These are phyloP conservation scores for Halcyon chelicuti DNA, from an alignment of 2,797 vertebrate genomes.

Conservation along the genomic window DNA sequence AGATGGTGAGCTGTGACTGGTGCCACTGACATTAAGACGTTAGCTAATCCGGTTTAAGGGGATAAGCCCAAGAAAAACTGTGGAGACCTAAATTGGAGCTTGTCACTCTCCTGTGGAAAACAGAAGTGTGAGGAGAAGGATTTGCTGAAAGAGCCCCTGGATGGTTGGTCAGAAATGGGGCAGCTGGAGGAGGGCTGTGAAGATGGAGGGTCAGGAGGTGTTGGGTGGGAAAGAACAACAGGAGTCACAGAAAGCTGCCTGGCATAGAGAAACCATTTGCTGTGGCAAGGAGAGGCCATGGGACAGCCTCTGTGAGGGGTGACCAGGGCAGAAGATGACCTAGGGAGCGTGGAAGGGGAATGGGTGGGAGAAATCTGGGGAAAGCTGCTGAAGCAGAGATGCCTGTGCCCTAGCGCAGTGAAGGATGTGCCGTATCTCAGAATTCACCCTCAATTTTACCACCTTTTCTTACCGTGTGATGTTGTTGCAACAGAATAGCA, in stretches of 20 bases:
- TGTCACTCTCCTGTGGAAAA: conserved; percentile 54
- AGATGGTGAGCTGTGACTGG: conserved; percentile 70
- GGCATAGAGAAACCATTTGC: not conserved
- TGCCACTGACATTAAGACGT: conserved; percentile 67
- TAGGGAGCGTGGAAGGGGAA: not conserved
- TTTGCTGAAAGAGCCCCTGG: not conserved
- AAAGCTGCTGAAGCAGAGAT: not conserved
- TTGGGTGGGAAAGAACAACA: not conserved
- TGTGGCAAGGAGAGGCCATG: not conserved
- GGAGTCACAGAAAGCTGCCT: not conserved
- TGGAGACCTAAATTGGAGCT: conserved; percentile 72
- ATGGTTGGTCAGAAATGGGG: not conserved
- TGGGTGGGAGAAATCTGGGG: not conserved
- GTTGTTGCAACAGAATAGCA: not conserved
- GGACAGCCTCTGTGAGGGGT: not conserved
- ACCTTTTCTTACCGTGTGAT: not conserved
- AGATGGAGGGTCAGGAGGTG: not conserved
- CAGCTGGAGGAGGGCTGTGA: not conserved
- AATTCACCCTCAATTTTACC: not conserved
- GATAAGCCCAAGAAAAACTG: conserved; percentile 68
- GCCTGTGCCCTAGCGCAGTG: not conserved
- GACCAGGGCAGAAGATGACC: not conserved
- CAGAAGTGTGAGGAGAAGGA: conserved; percentile 16
- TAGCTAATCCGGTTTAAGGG: conserved; percentile 67
- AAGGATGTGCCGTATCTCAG: not conserved